A percentile compares a stretch with the other conserved stretches of the same genome.
phyloP scores from a whole-genome alignment of 2,113 vertebrate species.

The Odobenus rosmarus region DNA sequence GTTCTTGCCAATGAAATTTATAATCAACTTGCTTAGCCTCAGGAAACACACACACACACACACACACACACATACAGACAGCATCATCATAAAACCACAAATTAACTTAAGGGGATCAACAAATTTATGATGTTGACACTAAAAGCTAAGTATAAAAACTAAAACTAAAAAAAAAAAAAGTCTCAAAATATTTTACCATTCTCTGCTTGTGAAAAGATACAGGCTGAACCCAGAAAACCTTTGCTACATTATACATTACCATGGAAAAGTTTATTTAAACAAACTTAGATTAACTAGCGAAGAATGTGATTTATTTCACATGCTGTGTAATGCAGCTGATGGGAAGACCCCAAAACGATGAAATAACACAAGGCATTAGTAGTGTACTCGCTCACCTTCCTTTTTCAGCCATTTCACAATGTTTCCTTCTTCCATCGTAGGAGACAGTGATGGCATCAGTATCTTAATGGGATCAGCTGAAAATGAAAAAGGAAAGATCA shows the following conservation, averaged over 20 bases:
- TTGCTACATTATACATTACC: not conserved
- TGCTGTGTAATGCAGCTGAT: not conserved
- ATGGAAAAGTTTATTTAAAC: not conserved
- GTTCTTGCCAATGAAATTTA: constrained; percentile 12
- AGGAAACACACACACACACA: not conserved
- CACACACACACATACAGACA: not conserved
- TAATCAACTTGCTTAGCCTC: not conserved
- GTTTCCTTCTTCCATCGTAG: constrained; percentile 98
- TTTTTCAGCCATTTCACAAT: constrained; percentile 98
- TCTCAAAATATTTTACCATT: not conserved
- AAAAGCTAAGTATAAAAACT: constrained; percentile 5
- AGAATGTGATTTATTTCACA: not conserved
- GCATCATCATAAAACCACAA: not conserved
- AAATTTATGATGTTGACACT: constrained; percentile 14
- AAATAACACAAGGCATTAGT: not conserved
- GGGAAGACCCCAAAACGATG: not conserved
- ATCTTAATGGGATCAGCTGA: constrained; percentile 92
- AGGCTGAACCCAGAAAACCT: not conserved
- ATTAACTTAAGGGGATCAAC: not conserved
- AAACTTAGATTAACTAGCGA: constrained; percentile 8
- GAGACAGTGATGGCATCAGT: constrained; percentile 97
- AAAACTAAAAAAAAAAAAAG: not conserved
- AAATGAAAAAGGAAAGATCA: constrained; percentile 70
- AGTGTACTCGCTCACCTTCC: constrained; percentile 90
- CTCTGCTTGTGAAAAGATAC: not conserved